phyloP scores from a whole-genome alignment of 2,888 invertebrate species.

The Argyra leucocephala region DNA sequence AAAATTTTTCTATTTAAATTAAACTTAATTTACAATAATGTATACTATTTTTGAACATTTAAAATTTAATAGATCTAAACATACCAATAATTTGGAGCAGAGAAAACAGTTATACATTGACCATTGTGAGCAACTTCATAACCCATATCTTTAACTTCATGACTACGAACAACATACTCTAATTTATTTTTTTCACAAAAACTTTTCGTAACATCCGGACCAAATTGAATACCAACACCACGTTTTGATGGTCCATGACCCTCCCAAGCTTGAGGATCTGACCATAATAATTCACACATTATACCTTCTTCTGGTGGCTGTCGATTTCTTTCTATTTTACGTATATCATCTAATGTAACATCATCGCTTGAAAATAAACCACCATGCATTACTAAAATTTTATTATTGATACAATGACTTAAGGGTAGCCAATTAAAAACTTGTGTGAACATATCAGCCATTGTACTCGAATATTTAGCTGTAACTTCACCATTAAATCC shows the following conservation, averaged over 20 bases:
- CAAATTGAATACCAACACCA: constrained; percentile 97
- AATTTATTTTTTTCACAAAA: constrained; percentile 80
- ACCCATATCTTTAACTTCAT: constrained; percentile 94
- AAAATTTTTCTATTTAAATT: too few relatives aligned
- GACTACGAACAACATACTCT: constrained; percentile 90
- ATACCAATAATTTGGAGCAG: constrained; percentile 98
- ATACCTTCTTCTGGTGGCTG: constrained; percentile 96
- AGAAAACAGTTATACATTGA: constrained; percentile 96
- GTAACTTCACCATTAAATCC: constrained; percentile 98
- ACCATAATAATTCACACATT: constrained; percentile 99
- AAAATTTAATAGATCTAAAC: constrained; percentile 19
- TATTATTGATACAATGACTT: constrained; percentile 85
- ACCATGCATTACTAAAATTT: constrained; percentile 88
- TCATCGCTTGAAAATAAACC: constrained; percentile 90
- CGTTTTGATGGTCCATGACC: constrained; percentile 91
- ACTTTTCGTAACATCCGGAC: constrained; percentile 85
- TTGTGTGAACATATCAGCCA: constrained; percentile 97
- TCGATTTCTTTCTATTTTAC: constrained; percentile 78
- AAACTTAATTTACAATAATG: too few relatives aligned
- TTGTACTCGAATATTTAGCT: constrained; percentile 85
- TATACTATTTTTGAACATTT: too few relatives aligned
- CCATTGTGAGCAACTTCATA: constrained; percentile 92
- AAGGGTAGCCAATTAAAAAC: constrained; percentile 97
- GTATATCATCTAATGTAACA: constrained; percentile 86
- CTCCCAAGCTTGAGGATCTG: constrained; percentile 84